Percentiles rank a stretch among this genome's conserved stretches.
Conservation (phyloP, 2,888 invertebrate species). For the Fragum fragum region DNA sequence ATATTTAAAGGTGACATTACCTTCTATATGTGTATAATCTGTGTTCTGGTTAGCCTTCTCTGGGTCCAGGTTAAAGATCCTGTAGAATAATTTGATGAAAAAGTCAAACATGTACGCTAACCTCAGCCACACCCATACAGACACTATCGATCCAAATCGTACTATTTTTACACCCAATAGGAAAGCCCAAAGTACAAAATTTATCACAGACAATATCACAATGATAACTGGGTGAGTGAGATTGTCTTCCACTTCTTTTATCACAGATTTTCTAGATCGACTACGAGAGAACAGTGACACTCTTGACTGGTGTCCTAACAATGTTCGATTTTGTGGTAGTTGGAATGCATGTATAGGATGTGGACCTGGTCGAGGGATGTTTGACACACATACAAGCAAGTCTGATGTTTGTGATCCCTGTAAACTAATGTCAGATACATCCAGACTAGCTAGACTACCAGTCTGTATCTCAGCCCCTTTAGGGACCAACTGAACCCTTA, state of each 20-base stretch:
- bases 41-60: conserved; percentile 81
- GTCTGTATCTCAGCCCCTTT: not conserved
- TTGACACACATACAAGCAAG: not conserved
- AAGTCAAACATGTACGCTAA: conserved; percentile 68
- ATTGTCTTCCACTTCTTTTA: conserved; percentile 60
- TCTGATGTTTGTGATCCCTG: conserved; percentile 9
- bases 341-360: conserved; percentile 67
- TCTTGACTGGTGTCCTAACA: conserved; percentile 41
- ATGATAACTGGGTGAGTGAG: conserved; percentile 58
- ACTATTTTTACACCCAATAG: conserved; percentile 61
- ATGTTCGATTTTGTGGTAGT: conserved; percentile 38
- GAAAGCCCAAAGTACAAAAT: conserved; percentile 68
- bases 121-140: conserved; percentile 66
- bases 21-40: conserved; percentile 84
- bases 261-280: conserved; percentile 65
- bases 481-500: conserved; percentile 34
- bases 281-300: conserved; percentile 54
- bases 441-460: not conserved
- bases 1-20: conserved; percentile 68
- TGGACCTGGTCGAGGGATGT: conserved; percentile 25
- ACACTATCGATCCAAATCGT: conserved; percentile 58
- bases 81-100: conserved; percentile 74
- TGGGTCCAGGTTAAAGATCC: conserved; percentile 80
- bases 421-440: not conserved
- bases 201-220: conserved; percentile 68